Evolutionary conservation across 2,797 vertebrate species (phyloP).

Genomic region (Eospalax fontanierii): DNA sequence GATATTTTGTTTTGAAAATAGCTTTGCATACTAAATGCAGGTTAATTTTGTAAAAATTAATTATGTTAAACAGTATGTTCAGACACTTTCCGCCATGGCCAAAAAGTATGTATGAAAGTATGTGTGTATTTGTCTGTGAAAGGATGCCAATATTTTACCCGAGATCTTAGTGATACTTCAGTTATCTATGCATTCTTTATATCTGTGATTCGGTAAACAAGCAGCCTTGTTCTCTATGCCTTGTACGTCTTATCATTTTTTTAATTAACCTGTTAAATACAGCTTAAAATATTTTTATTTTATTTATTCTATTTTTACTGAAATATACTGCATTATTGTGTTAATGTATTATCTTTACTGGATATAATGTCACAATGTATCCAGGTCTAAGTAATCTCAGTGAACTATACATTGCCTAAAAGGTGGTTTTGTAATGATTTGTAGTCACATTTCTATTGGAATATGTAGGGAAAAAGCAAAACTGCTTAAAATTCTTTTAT

Average conservation of each 20-base stretch:
- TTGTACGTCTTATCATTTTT: conserved; percentile 91
- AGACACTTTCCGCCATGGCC: conserved; percentile 92
- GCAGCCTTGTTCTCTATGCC: conserved; percentile 90
- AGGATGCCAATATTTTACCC: conserved; percentile 81
- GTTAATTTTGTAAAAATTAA: conserved; percentile 82
- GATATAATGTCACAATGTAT: conserved; percentile 88
- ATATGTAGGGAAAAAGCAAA: conserved; percentile 87
- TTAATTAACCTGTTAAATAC: conserved; percentile 91
- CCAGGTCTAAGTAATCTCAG: conserved; percentile 86
- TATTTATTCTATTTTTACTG: conserved; percentile 99
- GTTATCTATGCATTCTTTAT: conserved; percentile 98
- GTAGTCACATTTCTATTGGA: conserved; percentile 90
- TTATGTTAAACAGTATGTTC: conserved; percentile 86
- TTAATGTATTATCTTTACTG: conserved; percentile 90
- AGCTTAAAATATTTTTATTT: conserved; percentile 97
- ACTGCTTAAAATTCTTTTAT: conserved; percentile 86
- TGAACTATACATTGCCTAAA: conserved; percentile 86
- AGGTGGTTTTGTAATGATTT: conserved; percentile 89
- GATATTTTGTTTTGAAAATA: conserved; percentile 83
- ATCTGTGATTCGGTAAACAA: conserved; percentile 88
- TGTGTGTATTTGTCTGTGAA: conserved; percentile 74
- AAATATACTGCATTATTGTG: conserved; percentile 94
- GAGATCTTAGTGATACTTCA: conserved; percentile 88
- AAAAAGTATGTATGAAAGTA: conserved; percentile 93
- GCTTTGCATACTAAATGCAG: conserved; percentile 81